A percentile compares a stretch with the other conserved stretches of the same genome.
Conservation (phyloP, 2,888 invertebrate genomes). For the Conus canariensis region DNA sequence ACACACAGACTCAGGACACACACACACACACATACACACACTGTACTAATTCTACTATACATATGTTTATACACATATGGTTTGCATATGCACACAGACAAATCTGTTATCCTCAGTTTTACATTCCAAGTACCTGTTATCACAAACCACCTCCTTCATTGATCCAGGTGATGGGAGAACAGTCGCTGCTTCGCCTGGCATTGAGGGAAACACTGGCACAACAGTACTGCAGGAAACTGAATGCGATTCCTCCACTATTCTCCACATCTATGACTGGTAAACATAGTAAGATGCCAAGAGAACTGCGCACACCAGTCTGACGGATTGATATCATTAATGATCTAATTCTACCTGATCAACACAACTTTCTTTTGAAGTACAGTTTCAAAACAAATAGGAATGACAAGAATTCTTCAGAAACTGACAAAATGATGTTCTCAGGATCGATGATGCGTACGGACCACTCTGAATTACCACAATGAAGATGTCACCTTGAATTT, state of each 20-base stretch:
- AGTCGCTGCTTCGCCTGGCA: not conserved
- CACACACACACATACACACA: not conserved
- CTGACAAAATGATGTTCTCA: conserved; percentile 33
- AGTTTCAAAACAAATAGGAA: no score
- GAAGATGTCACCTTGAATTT: no score
- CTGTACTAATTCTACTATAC: not conserved
- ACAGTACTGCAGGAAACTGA: not conserved
- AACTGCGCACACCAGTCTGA: not conserved
- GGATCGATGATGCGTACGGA: not conserved
- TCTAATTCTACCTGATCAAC: not conserved
- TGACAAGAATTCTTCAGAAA: no score
- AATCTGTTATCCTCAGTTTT: not conserved
- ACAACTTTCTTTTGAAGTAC: no score
- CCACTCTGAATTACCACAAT: not conserved
- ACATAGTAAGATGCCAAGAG: not conserved
- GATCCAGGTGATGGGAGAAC: not conserved
- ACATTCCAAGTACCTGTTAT: not conserved
- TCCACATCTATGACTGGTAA: not conserved
- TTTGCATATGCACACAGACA: not conserved
- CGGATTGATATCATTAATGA: conserved; percentile 37
- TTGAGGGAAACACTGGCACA: not conserved
- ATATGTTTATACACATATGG: not conserved
- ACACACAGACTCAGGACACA: not conserved
- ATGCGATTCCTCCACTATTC: not conserved
- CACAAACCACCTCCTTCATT: conserved; percentile 12